Percentiles rank a stretch among this genome's conserved stretches.
Conservation (phyloP, 2,888 invertebrate species). For the Sinelater perroti region DNA sequence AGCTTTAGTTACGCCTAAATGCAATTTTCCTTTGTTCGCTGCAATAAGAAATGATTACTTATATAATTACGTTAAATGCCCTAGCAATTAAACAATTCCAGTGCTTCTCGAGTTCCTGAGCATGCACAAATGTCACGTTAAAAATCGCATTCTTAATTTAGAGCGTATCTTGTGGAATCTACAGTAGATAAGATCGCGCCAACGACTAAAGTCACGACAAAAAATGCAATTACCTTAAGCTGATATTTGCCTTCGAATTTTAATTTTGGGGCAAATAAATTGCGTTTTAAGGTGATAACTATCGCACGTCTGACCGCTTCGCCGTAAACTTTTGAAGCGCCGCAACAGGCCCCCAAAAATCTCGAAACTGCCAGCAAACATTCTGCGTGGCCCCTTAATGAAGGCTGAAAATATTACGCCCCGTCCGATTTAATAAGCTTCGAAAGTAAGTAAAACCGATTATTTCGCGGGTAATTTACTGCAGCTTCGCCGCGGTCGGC, state of each 20-base stretch:
- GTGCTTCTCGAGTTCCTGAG: too few relatives aligned
- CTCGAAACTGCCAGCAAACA: slow-evolving; percentile 25
- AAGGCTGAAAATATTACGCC: slow-evolving; percentile 24
- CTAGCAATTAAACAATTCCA: too few relatives aligned
- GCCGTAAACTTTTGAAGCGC: slow-evolving; percentile 28
- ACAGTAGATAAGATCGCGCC: slow-evolving; percentile 45
- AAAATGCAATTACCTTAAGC: slow-evolving; percentile 56
- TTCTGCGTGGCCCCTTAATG: slow-evolving; percentile 21
- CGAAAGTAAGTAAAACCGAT: slow-evolving; percentile 17
- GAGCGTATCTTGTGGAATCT: slow-evolving; percentile 22
- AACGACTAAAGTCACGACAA: slow-evolving; percentile 44
- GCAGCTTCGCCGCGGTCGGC: not conserved
- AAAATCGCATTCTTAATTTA: slow-evolving; percentile 26
- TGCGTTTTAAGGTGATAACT: slow-evolving; percentile 46
- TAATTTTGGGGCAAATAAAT: slow-evolving; percentile 54
- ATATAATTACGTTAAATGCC: too few relatives aligned
- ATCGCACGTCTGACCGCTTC: slow-evolving; percentile 39
- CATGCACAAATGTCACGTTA: not conserved
- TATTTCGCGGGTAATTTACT: slow-evolving; percentile 9
- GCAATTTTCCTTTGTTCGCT: too few relatives aligned
- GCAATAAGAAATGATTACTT: too few relatives aligned
- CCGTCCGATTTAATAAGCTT: slow-evolving; percentile 24
- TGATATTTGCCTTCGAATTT: slow-evolving; percentile 56
- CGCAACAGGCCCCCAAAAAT: slow-evolving; percentile 26
- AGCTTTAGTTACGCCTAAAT: too few relatives aligned